Base-by-base conservation (phyloP, 2,113 vertebrate genomes). In the Ageneiosus marmoratus region DNA sequence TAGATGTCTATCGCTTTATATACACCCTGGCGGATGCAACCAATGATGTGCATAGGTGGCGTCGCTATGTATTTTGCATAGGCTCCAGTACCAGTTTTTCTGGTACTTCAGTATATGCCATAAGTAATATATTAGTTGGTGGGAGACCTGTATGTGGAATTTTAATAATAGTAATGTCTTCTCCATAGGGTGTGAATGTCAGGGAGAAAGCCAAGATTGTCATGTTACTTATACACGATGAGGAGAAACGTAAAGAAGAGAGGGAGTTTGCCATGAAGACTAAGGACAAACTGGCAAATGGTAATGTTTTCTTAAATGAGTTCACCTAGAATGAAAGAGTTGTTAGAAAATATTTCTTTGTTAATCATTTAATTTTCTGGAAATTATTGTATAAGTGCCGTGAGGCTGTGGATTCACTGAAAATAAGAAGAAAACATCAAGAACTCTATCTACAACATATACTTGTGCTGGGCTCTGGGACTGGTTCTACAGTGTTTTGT, bases 201-300 rank as follows among this genome's bases (percentile, higher is more conserved):
- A 93, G 96, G 0, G 97, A 98, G 86, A 97, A 97, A 86, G 96
- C 96, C 58, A 98, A 97, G 83, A 95, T 96, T 80, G 93, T 97
- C 63, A 93, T 97, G 53, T 88, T 95, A 41, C 91, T 98, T 58
- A 94, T 97, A 85, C 95, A 96, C 9, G 96, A 98, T 0, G 96
- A 97, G 41, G 95, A 96, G 10, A 95, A 96, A 83, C 93, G 97
- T 10, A 95, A 95, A 77, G 95, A 95, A 51, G 96, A 98, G 88
- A 91, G 96, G 22, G 94, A 94, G 7, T 96, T 95, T 13, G 95
- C 96, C 0, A 87, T 97, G 55, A 98, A 96, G 89, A 97, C 96
- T 70, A 96, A 97, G 92, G 96, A 96, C 89, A 97, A 97, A 88
- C 93, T 96, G 5, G 94, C 95, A 1, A 95, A 91, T 0, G 94